Evolutionary conservation across 1,140 invertebrate species (phyloP).

Genomic region (fruit fly (Drosophila melanogaster)): Release_6_plus_ISO1_MT NT_033779.5:20529001-20529500

Average conservation of each 20-base stretch:
- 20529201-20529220: conserved; percentile 63
- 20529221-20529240: conserved; percentile 24
- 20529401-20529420: too few relatives aligned
- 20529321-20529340: too few relatives aligned
- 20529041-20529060: conserved; percentile 83
- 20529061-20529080: conserved; percentile 82
- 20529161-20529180: conserved; percentile 57
- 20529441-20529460: too few relatives aligned
- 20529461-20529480: background rate
- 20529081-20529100: conserved; percentile 61
- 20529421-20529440: too few relatives aligned
- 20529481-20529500: background rate
- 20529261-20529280: conserved; percentile 22
- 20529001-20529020: conserved; percentile 66
- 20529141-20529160: conserved; percentile 2
- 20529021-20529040: conserved; percentile 81
- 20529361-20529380: too few relatives aligned
- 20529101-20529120: conserved; percentile 19
- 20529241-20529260: conserved; percentile 44
- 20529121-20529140: background rate
- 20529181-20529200: conserved; percentile 83
- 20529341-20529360: too few relatives aligned
- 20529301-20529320: too few relatives aligned
- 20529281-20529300: too few relatives aligned
- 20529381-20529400: too few relatives aligned